Evolutionary conservation across 2,888 invertebrate genomes (phyloP), one percentile per base, ranked within the genome.

Genomic region (Drosophila percnosoma): DNA sequence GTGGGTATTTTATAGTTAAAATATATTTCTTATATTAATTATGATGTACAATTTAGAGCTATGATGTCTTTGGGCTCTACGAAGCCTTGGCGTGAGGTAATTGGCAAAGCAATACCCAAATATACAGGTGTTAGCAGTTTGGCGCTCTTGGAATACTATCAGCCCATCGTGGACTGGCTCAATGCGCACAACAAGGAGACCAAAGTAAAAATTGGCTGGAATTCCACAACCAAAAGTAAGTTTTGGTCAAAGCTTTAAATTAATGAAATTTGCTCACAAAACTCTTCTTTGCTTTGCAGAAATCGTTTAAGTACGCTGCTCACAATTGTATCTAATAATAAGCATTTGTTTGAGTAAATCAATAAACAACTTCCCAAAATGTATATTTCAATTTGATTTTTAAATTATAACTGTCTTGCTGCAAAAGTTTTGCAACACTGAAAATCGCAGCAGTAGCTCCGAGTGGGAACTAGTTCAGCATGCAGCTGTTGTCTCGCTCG

Each of bases 131-230:
- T 98, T 94, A 95, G 96, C 79, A 96, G 96, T 3, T 94, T 95
- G 61, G 96, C 96, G 0, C 93, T 98, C 0, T 90, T 97, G 80
- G 96, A 97, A 91, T 97, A 97, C 93, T 98, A 97, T 93, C 94
- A 94, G 69, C 97, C 97, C 0, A 87, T 91, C 33, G 48, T 91
- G 8, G 82, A 82, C 45, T 92, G 91, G 92, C 60, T 92, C 0
- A 82, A 85, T 34, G 62, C 67, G 7, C 80, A 90, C 18, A 92
- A 92, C 42, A 78, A 73, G 6, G 74, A 90, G 61, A 78, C 82
- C 0, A 87, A 85, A 13, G 87, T 85, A 0, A 92, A 90, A 67
- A 90, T 91, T 69, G 92, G 92, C 11, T 92, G 92, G 92, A 90
- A 87, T 69, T 42, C 86, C 0, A 91, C 88, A 29, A 91, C 80